Percentiles rank a stretch among this genome's conserved stretches.
phyloP scores from a whole-genome alignment of 2,113 vertebrate genomes.

The Apistogramma diplotaenia region DNA sequence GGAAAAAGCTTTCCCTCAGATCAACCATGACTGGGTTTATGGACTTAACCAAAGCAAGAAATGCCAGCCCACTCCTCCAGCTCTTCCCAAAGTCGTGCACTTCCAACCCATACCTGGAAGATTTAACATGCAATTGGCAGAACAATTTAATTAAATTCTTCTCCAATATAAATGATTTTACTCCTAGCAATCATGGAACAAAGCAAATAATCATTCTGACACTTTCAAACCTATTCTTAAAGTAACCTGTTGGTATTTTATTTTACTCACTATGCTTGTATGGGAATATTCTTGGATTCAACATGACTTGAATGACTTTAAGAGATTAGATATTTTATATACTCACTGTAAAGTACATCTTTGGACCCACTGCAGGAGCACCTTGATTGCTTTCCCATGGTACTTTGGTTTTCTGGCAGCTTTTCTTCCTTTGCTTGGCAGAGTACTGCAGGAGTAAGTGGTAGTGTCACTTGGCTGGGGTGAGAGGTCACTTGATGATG shows the following conservation, averaged over 20 bases:
- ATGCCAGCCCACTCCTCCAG: slow-evolving; percentile 89
- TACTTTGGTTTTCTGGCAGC: slow-evolving; percentile 78
- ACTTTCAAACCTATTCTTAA: neutral
- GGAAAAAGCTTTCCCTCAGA: slow-evolving; percentile 82
- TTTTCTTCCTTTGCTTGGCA: slow-evolving; percentile 76
- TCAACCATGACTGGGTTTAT: slow-evolving; percentile 85
- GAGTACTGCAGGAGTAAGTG: slow-evolving; percentile 72
- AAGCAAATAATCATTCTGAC: neutral
- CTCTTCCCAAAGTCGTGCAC: slow-evolving; percentile 88
- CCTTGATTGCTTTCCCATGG: slow-evolving; percentile 85
- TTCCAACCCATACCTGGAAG: slow-evolving; percentile 83
- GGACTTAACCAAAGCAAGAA: slow-evolving; percentile 87
- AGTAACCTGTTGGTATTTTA: neutral
- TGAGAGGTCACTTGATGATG: slow-evolving; percentile 50
- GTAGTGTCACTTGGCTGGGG: slow-evolving; percentile 68
- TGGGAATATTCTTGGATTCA: neutral
- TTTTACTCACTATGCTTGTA: too few relatives aligned
- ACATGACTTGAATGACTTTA: neutral
- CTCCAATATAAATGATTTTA: too few relatives aligned
- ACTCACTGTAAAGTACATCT: slow-evolving; percentile 86
- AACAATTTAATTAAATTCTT: too few relatives aligned
- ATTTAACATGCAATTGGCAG: neutral
- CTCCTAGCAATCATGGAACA: neutral
- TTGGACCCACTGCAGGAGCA: slow-evolving; percentile 87
- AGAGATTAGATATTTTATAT: neutral